Conservation (phyloP, 2,797 vertebrate genomes). For the Benthosema pterotum region DNA sequence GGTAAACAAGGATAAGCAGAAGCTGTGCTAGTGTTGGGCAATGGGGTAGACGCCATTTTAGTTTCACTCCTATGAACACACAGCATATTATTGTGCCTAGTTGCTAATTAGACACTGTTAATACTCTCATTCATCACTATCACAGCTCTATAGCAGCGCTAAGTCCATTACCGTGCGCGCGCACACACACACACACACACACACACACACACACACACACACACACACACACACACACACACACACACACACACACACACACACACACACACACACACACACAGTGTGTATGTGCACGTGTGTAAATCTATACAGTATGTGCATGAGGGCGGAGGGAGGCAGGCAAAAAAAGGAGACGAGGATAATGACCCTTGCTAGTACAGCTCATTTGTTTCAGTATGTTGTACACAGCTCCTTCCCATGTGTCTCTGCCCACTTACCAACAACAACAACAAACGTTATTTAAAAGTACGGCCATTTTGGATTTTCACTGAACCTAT, state of each 20-base stretch:
- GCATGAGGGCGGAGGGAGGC: background rate
- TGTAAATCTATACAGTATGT: background rate
- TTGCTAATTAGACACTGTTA: slow-evolving; percentile 65
- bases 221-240: no score
- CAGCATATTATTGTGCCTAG: slow-evolving; percentile 56
- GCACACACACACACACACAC: no score
- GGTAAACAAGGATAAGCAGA: slow-evolving; percentile 27
- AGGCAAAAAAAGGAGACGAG: slow-evolving; percentile 36
- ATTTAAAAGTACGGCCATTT: no score
- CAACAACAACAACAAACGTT: no score
- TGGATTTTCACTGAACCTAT: slow-evolving; percentile 9
- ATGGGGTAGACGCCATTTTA: slow-evolving; percentile 32
- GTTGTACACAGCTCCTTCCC: slow-evolving; percentile 27
- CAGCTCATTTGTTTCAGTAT: slow-evolving; percentile 46
- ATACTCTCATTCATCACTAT: slow-evolving; percentile 68
- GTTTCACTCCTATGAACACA: slow-evolving; percentile 55
- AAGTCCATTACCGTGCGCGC: slow-evolving; percentile 32
- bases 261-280: no score
- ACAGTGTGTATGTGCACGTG: slow-evolving; percentile 11
- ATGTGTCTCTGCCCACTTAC: slow-evolving; percentile 8
- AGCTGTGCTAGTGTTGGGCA: slow-evolving; percentile 18
- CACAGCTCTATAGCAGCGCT: slow-evolving; percentile 38
- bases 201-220: no score
- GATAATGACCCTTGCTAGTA: slow-evolving; percentile 54
- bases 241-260: no score